Evolutionary conservation across 2,113 vertebrate genomes (phyloP), one percentile per base, ranked within the genome.

Genomic region (Herpetotheres cachinnans): DNA sequence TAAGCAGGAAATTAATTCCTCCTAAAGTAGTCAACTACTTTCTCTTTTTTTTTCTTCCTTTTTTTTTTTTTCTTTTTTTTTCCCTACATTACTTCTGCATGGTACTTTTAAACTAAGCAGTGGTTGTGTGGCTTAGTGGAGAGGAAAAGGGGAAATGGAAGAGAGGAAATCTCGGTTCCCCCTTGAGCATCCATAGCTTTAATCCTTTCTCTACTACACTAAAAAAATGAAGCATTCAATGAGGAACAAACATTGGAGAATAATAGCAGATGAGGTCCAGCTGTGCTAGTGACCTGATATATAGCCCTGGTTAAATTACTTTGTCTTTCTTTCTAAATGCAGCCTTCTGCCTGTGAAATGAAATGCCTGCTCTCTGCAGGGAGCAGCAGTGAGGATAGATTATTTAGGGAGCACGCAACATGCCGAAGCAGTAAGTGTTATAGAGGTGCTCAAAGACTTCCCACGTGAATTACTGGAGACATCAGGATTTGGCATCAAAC

Each of bases 331-430:
- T 63, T 58, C 50, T n/a, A 46, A 46, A 65, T 2, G 36, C 50
- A 52, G 44, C 32, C 63, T 46, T 19, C 78, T 36, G 77, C 62
- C 70, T 30, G 70, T 4, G 24, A 26, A 50, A 29, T 1, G 42
- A 12, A 32, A 42, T 0, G 13, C n/a, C 38, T 13, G n/a, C 61
- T 19, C 40, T 34, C 77, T n/a, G 77, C 71, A 21, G 63, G 26
- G 36, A 26, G 49, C 4, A 27, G 17, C 16, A 32, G 25, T 0
- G 29, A 66, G 58, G 85, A 59, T 14, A 52, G 34, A 11, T 59
- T 26, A 40, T 38, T 36, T 42, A 65, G 25, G 44, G 11, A 52
- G 15, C 2, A 0, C 0, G 3, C 40, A 24, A 27, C 4, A 3
- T 3, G 9, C 52, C 0, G 2, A 18, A 26, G 46, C 34, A 24